Percentiles rank a stretch among this genome's conserved stretches.
Conservation (phyloP, 1,140 invertebrate genomes). For the Drosophila lacertosa region DNA sequence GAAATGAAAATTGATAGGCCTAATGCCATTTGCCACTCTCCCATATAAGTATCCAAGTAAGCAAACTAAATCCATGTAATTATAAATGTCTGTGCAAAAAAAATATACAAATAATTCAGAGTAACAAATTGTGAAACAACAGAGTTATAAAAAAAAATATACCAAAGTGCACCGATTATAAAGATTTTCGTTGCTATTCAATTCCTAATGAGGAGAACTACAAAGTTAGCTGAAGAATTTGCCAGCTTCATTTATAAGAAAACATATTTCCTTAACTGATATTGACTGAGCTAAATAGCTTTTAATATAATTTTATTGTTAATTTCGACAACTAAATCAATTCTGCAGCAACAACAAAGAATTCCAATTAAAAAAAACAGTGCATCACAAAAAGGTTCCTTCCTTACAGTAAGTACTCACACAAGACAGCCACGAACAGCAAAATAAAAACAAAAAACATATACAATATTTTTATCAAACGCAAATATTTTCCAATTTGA, state of each 20-base stretch:
- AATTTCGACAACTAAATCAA: slow-evolving; percentile 1
- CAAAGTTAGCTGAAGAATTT: not conserved
- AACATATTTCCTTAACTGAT: not conserved
- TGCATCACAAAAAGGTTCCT: slow-evolving; percentile 62
- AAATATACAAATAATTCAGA: slow-evolving; percentile 1
- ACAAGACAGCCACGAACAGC: slow-evolving; percentile 1
- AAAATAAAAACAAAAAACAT: slow-evolving; percentile 27
- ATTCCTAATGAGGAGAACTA: too few species aligned
- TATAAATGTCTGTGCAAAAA: slow-evolving; percentile 32
- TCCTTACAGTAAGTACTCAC: slow-evolving; percentile 68
- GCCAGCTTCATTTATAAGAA: not conserved
- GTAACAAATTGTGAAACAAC: slow-evolving; percentile 24
- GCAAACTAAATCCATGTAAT: slow-evolving; percentile 17
- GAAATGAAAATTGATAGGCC: slow-evolving; percentile 21
- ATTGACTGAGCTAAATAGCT: slow-evolving; percentile 10
- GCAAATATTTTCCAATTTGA: slow-evolving; percentile 35
- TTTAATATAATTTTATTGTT: not conserved
- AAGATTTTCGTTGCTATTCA: not conserved
- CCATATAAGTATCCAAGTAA: slow-evolving; percentile 11
- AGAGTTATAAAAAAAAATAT: not conserved
- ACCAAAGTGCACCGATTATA: slow-evolving; percentile 18
- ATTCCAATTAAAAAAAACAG: slow-evolving; percentile 34
- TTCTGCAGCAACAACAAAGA: slow-evolving; percentile 27
- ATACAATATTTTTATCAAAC: slow-evolving; percentile 23
- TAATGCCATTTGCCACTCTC: slow-evolving; percentile 18